Evolutionary conservation across 2,888 invertebrate species (phyloP), one percentile per base, ranked within the genome.

Genomic region (Chloromyia formosa): DNA sequence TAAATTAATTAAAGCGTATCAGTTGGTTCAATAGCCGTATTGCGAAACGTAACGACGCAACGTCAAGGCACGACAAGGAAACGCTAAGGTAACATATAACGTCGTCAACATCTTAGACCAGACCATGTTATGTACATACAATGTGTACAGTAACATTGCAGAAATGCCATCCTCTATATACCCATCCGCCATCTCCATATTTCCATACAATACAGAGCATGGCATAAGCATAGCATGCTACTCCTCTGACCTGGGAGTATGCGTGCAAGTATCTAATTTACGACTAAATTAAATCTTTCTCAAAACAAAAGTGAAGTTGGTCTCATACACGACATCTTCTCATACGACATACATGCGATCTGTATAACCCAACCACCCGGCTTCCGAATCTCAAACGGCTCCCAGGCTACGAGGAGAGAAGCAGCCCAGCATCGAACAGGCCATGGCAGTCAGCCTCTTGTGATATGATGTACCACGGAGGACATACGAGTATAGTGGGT

Each of bases 1-100:
- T 76, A 74, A 76, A 76, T 76, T 76, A 76, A 76, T 76, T 76
- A 76, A 74, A 72, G 45, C 68, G 76, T 76, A 76, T 76, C 74
- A 74, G 74, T 72, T 35, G 74, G 72, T 64, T 72, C 71, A 71
- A 71, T 56, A 56, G 69, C 27, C 49, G 45, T 23, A 64, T 64
- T 64, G 64, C 45, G 23, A 45, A 45, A 64, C 42, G 45, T 42
- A n/a, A 20, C 45, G 66, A 66, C 49, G 66, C 66, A 45, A 66
- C 66, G 22, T 49, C 49, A 23, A 66, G 66, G 22, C 20, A 22
- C 23, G 49, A 20, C 42, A 45, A 66, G 23, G 66, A 45, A 66
- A 66, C 23, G 66, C 66, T 9, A 49, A 49, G 66, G 23, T 22
- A 66, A 12, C 18, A 35, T 27, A 18, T 10, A 35, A 35, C 27